Base-by-base conservation (phyloP, 2,888 invertebrate genomes). In the Clusia tigrina region DNA sequence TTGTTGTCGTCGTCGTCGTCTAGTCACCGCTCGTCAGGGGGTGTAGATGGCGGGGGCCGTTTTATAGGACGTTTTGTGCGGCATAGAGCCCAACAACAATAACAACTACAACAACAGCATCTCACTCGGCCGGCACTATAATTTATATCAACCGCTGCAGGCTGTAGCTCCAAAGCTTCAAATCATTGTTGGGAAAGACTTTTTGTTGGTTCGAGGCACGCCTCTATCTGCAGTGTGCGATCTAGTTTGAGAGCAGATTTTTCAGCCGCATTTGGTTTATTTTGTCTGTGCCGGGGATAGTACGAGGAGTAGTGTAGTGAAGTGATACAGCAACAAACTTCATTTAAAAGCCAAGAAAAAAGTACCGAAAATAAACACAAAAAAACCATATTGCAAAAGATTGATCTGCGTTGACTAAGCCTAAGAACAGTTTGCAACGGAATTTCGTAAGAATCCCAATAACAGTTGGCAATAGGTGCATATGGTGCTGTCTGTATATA, bases 151-250 rank as follows among this genome's bases (percentile, higher is more conserved):
- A 67, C 68, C 65, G 71, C 76, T 78, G 65, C 74, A 78, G 77
- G 77, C 78, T 20, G 20, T 22, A 18, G 23, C 46, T 57, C n/a
- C 18, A 55, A 55, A 55, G 57, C 48, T 22, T 48, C 48, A 20
- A 57, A 46, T 32, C 32, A 55, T 32, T 26, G 55, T 55, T 55
- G 55, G 46, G 46, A 57, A 46, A 57, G 25, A 46, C 15, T 23
- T 32, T 55, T 26, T 22, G 20, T 56, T 42, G 22, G 57, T 38
- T 57, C 23, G 78, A 78, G 79, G 77, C 79, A 80, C 79, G 81
- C 81, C 79, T 80, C 78, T 80, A 79, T 79, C 81, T 77, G 69
- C 75, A 77, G 77, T 76, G 77, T 78, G 80, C 81, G 78, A 79
- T 79, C 79, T 80, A 79, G 77, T 78, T 80, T 71, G 72, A 76